These are phyloP conservation scores for Callosobruchus maculatus DNA, from an alignment of 2,888 invertebrate genomes.

Conservation along the genomic window DNA sequence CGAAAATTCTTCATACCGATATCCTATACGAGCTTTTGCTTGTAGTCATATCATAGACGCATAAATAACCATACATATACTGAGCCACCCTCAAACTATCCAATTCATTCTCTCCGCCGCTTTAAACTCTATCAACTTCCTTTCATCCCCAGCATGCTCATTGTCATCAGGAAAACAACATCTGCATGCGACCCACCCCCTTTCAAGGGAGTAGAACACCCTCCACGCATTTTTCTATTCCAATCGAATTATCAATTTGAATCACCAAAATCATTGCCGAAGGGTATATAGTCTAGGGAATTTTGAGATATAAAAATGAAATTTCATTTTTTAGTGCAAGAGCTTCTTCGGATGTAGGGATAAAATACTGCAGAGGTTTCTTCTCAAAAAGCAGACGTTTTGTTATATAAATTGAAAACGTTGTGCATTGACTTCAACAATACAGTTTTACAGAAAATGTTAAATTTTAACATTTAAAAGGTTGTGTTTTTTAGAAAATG, in stretches of 20 bases:
- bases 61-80: neutral
- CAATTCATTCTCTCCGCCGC: neutral
- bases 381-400: no score
- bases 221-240: slow-evolving; percentile 9
- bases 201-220: neutral
- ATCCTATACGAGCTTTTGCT: no score
- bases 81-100: neutral
- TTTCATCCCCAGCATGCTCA: slow-evolving; percentile 14
- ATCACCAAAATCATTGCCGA: slow-evolving; percentile 6
- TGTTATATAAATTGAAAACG: no score
- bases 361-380: no score
- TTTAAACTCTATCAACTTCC: neutral
- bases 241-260: slow-evolving; percentile 15
- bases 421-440: no score
- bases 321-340: no score
- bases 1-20: no score
- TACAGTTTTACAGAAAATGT: no score
- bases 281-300: neutral
- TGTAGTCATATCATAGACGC: neutral
- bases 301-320: neutral
- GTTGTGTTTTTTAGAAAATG: no score
- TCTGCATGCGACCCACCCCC: slow-evolving; percentile 15
- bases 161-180: slow-evolving; percentile 20
- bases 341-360: no score
- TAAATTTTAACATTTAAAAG: no score